Evolutionary conservation across 2,888 invertebrate genomes (phyloP), one percentile per base, ranked within the genome.

Genomic region (Papilio demoleus): DNA sequence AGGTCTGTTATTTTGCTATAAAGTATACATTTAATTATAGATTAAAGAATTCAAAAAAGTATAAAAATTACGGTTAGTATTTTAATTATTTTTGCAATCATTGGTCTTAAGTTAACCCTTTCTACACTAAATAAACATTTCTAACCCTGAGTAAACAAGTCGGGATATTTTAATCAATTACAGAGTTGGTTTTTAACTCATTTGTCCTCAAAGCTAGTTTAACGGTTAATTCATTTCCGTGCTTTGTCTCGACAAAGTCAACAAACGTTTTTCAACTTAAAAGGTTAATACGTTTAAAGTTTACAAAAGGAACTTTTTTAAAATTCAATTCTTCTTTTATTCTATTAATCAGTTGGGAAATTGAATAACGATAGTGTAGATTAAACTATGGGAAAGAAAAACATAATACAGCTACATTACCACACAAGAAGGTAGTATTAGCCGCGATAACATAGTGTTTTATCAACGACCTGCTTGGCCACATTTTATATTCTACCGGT

Each of bases 191-290:
- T 71, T 68, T 72, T 62, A 68, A 70, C 74, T 72, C 71, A 75
- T 75, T 75, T 74, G 74, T 76, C 71, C 68, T 67, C 67, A 59
- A 63, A 70, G 71, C 71, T 75, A 72, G 74, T 75, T 75, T 59
- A 36, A 47, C 74, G 69, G 72, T 74, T 72, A 73, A 73, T 73
- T 74, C 70, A 63, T 63, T 63, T 45, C 70, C 71, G 67, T 68
- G 71, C 72, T 76, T 74, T 76, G 73, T 75, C 70, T 71, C 70
- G 70, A 67, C 63, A 69, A 71, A 74, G 73, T 71, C 73, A 77
- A 77, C 73, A 75, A 70, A 70, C 72, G 74, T 74, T 77, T 76
- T 74, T 71, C 72, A 73, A 74, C 70, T 73, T 73, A 72, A 70
- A 71, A 63, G 69, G 71, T 70, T 72, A 73, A 77, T 77, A 75